Conservation (phyloP, 2,113 vertebrate genomes). For the Rhegmatorhina hoffmannsi region DNA sequence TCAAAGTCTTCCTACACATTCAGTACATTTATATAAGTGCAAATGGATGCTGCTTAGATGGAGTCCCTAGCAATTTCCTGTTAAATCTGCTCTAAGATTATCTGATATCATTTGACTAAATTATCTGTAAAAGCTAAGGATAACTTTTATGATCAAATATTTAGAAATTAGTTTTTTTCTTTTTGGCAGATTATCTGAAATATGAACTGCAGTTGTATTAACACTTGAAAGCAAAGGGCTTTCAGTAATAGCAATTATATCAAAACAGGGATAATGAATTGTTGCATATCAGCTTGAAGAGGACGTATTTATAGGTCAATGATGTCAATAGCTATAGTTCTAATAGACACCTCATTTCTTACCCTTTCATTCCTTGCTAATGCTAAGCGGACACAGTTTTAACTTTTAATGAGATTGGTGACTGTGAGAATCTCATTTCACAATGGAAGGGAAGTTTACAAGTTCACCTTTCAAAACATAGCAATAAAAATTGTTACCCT, state of each 20-base stretch:
- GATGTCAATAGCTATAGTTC: constrained; percentile 76
- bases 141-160: constrained; percentile 83
- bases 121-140: constrained; percentile 76
- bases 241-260: constrained; percentile 78
- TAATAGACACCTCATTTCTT: constrained; percentile 50
- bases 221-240: constrained; percentile 75
- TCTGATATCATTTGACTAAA: constrained; percentile 86
- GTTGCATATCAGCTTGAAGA: constrained; percentile 71
- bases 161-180: constrained; percentile 81
- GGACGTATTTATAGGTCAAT: constrained; percentile 78
- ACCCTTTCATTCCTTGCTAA: constrained; percentile 61
- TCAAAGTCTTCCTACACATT: constrained; percentile 89
- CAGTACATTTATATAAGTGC: constrained; percentile 95
- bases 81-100: constrained; percentile 77
- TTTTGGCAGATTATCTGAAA: constrained; percentile 76
- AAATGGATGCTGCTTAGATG: constrained; percentile 86
- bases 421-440: constrained; percentile 20
- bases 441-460: neutral
- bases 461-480: constrained; percentile 13
- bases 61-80: constrained; percentile 78
- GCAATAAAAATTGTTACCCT: neutral
- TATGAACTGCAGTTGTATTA: constrained; percentile 77
- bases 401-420: constrained; percentile 56
- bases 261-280: constrained; percentile 75
- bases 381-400: constrained; percentile 51